Conservation (phyloP, 2,113 vertebrate species). For the Pandion haliaetus region DNA sequence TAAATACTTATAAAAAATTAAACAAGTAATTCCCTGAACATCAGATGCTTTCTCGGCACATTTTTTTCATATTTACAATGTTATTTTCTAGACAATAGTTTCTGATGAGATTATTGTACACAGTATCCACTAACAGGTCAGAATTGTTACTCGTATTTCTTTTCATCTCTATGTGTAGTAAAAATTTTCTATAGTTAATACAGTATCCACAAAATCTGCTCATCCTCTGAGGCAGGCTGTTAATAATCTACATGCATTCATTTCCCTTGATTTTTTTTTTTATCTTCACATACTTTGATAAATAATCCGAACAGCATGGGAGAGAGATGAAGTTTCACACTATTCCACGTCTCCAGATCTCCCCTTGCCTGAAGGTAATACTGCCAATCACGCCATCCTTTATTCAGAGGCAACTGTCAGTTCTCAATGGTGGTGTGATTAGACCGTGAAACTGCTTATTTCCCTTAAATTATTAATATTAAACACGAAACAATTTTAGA, state of each 20-base stretch:
- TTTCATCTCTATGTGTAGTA: neutral
- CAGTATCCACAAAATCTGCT: neutral
- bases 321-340: conserved; percentile 34
- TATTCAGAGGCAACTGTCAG: neutral
- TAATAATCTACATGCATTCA: conserved; percentile 26
- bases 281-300: conserved; percentile 32
- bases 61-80: neutral
- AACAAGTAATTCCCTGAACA: neutral
- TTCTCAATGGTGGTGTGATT: neutral
- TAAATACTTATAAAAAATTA: neutral
- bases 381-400: neutral
- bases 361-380: conserved; percentile 27
- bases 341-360: neutral
- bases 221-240: conserved; percentile 4
- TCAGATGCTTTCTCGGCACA: neutral
- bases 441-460: neutral
- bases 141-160: neutral
- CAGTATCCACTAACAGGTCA: neutral
- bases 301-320: neutral
- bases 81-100: neutral
- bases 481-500: neutral
- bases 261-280: conserved; percentile 32
- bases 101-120: neutral
- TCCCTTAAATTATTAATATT: conserved; percentile 24
- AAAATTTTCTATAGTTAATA: neutral